These are phyloP conservation scores for human DNA, from an alignment of 2,113 vertebrate species.

Conservation along the genomic window DNA sequence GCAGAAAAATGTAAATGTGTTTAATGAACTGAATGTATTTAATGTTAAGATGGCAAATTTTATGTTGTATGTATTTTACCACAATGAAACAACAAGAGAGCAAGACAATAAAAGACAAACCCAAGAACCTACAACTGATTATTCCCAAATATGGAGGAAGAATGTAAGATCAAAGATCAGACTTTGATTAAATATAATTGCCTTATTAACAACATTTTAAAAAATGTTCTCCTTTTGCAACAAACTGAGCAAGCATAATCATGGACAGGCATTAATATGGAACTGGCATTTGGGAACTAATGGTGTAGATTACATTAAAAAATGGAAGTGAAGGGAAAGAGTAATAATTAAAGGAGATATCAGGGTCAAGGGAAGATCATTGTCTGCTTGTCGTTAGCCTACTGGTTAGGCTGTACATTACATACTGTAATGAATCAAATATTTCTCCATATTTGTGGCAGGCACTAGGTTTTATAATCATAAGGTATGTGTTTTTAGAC, in stretches of 20 bases:
- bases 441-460: background rate
- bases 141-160: background rate
- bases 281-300: background rate
- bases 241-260: background rate
- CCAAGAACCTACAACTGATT: background rate
- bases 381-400: background rate
- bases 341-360: background rate
- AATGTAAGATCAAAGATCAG: background rate
- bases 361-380: background rate
- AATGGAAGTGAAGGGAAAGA: background rate
- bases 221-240: conserved; percentile 30
- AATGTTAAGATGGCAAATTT: background rate
- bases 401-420: background rate
- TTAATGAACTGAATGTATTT: background rate
- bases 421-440: background rate
- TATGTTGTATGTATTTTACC: background rate
- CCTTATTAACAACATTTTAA: background rate
- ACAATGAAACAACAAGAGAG: background rate
- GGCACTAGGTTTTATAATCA: background rate
- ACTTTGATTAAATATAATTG: background rate
- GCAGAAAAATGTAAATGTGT: background rate
- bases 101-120: background rate
- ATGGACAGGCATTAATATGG: background rate
- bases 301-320: background rate
- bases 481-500: background rate